Evolutionary conservation across 2,888 invertebrate genomes (phyloP), one percentile per base, ranked within the genome.

Genomic region (Rapana venosa): DNA sequence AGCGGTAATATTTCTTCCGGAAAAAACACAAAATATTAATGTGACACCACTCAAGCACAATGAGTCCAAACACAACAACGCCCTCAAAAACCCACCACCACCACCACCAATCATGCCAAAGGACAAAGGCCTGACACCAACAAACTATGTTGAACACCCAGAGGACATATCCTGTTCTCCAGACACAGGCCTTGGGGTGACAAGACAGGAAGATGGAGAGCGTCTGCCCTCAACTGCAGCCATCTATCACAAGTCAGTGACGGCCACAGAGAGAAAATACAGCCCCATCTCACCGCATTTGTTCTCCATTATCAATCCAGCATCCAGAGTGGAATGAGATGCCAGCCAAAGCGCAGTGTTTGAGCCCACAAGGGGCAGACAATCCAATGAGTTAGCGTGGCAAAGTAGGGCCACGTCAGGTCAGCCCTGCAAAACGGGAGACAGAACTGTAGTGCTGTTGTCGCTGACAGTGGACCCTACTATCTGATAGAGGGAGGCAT

Each of bases 401-500:
- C 70, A 35, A 74, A 89, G 85, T 89, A 89, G 66, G 70, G 89
- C 47, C 20, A 83, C 70, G 88, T 66, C 74, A 66, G 89, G 84
- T 70, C 87, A 74, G 87, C 22, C 32, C 13, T 22, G 70, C 32
- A 32, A 32, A n/a, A 35, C 74, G 90, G 74, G 87, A 90, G 90
- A 89, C 77, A 81, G 89, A 87, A 90, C 90, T 91, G 89, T 91
- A 91, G 91, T 90, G 91, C 83, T 35, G 90, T 89, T 70, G 89
- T 79, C 85, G 91, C 91, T 90, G 90, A 91, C 91, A 90, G 90
- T 91, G 89, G 91, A 90, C 91, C 91, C 87, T 87, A 90, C 56
- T 90, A 91, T 91, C 90, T 89, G 91, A 91, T 91, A 90, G 81
- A 90, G 83, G 35, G 58, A 61, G 89, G 88, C 89, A 61, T 85